phyloP scores from a whole-genome alignment of 2,113 vertebrate genomes.

The human region DNA sequence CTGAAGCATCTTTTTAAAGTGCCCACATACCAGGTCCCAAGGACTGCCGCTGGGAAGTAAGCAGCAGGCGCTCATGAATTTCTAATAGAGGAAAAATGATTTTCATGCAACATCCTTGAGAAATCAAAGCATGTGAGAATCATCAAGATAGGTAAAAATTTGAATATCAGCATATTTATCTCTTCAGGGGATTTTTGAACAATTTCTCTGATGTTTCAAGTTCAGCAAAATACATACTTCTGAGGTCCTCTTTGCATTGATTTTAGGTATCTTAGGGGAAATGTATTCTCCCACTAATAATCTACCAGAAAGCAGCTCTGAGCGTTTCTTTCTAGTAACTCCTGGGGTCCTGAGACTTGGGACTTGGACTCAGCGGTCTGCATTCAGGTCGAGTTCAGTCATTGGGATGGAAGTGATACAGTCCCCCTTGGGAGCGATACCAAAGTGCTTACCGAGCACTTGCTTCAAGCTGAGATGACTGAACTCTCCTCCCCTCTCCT shows the following conservation, averaged over 20 bases:
- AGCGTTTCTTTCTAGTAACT: neutral
- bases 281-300: neutral
- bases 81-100: neutral
- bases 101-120: neutral
- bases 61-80: neutral
- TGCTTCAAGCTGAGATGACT: neutral
- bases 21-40: accelerated
- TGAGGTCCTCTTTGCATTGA: neutral
- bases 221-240: neutral
- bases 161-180: neutral
- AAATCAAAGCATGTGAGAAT: conserved; percentile 18
- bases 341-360: neutral
- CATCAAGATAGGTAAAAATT: neutral
- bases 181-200: neutral
- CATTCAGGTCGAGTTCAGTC: neutral
- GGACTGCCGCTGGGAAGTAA: accelerated
- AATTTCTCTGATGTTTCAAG: neutral
- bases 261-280: neutral
- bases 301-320: neutral
- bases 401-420: neutral
- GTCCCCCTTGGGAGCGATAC: accelerated
- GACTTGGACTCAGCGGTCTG: neutral
- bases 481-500: no score
- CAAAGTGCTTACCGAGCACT: neutral
- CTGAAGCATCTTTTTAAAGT: accelerated